Evolutionary conservation across 1,140 invertebrate species (phyloP).

Genomic region (Parapsyche elsis): DNA sequence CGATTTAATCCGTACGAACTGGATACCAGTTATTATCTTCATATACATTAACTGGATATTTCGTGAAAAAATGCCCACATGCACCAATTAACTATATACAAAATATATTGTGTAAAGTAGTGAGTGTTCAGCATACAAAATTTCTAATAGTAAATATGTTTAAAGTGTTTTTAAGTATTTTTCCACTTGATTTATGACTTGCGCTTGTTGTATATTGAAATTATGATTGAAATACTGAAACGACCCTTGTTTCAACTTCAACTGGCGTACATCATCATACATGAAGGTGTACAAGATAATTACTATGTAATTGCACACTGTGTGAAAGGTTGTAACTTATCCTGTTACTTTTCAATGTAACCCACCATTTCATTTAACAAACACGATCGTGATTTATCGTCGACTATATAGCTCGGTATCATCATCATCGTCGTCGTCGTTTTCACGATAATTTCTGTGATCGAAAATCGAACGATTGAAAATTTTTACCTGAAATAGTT

Average conservation of each 20-base stretch:
- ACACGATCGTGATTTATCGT: conserved; percentile 5
- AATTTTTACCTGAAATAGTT: too few species aligned
- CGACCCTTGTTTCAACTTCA: not conserved
- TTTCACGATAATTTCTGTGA: not conserved
- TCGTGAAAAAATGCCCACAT: too few species aligned
- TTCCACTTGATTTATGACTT: too few species aligned
- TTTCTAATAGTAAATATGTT: too few species aligned
- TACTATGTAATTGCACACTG: conserved; percentile 8
- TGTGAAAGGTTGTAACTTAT: conserved; percentile 24
- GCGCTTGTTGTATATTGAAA: too few species aligned
- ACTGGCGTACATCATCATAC: conserved; percentile 10
- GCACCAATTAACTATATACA: too few species aligned
- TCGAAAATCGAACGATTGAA: not conserved
- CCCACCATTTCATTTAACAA: conserved; percentile 12
- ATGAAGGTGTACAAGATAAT: conserved; percentile 28
- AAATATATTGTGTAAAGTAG: too few species aligned
- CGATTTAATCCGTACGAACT: too few species aligned
- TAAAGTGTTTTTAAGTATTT: too few species aligned
- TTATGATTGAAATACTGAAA: not conserved
- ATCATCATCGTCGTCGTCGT: not conserved
- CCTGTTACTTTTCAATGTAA: conserved; percentile 29
- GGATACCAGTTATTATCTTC: too few species aligned
- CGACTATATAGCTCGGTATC: not conserved
- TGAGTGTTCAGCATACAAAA: too few species aligned
- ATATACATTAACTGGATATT: too few species aligned